Conservation (phyloP, 2,113 vertebrate species). For the Danio rerio region GRCz12tu NC_133195.1:34038001-34038500, state of each 20-base stretch:
- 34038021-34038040: constrained; percentile 13
- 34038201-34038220: not conserved
- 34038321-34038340: not conserved
- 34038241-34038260: constrained; percentile 38
- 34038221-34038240: constrained; percentile 32
- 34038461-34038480: constrained; percentile 47
- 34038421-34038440: constrained; percentile 47
- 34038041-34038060: constrained; percentile 3
- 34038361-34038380: constrained; percentile 3
- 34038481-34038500: constrained; percentile 35
- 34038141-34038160: not conserved
- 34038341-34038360: constrained; percentile 42
- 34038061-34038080: not conserved
- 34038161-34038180: not conserved
- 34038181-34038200: constrained; percentile 10
- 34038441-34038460: constrained; percentile 46
- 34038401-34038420: constrained; percentile 50
- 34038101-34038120: constrained; percentile 9
- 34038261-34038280: constrained; percentile 33
- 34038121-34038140: not conserved
- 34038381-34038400: constrained; percentile 47
- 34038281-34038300: constrained; percentile 53
- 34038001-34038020: not conserved
- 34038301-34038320: constrained; percentile 42
- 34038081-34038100: not conserved